Evolutionary conservation across 2,113 vertebrate species (phyloP).

Genomic region (Catagonus wagneri): DNA sequence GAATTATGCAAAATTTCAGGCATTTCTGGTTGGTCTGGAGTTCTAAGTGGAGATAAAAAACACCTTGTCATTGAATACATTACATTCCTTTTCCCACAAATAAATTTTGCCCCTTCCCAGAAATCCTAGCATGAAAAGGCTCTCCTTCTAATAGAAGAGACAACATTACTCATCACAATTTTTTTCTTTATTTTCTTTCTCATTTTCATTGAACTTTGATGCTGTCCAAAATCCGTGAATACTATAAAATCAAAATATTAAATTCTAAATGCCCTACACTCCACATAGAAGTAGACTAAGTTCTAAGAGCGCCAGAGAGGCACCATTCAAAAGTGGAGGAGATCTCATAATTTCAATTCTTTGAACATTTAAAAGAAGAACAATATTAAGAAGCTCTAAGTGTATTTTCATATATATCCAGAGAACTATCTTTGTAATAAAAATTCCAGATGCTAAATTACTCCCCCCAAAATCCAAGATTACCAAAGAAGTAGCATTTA

Average conservation of each 20-base stretch:
- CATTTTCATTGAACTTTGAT: neutral
- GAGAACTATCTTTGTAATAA: neutral
- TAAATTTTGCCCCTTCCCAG: neutral
- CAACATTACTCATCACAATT: neutral
- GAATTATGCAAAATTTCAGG: neutral
- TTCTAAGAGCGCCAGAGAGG: neutral
- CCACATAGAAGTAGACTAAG: neutral
- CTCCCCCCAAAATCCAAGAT: neutral
- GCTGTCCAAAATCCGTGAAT: neutral
- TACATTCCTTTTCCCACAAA: neutral
- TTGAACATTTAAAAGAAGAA: neutral
- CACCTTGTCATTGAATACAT: neutral
- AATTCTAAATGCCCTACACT: neutral
- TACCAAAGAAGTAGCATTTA: neutral
- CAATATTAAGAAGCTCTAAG: neutral
- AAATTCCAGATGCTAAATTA: neutral
- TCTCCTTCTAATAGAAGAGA: rapidly evolving
- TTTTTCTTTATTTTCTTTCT: neutral
- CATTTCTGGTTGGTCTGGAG: neutral
- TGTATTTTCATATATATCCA: neutral
- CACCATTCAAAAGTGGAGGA: neutral
- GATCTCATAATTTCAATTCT: neutral
- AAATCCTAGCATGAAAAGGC: neutral
- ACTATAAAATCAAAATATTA: neutral
- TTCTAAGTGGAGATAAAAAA: neutral